A percentile compares a stretch with the other conserved stretches of the same genome.
Conservation (phyloP, 2,888 invertebrate genomes). For the Apodemia mormo region DNA sequence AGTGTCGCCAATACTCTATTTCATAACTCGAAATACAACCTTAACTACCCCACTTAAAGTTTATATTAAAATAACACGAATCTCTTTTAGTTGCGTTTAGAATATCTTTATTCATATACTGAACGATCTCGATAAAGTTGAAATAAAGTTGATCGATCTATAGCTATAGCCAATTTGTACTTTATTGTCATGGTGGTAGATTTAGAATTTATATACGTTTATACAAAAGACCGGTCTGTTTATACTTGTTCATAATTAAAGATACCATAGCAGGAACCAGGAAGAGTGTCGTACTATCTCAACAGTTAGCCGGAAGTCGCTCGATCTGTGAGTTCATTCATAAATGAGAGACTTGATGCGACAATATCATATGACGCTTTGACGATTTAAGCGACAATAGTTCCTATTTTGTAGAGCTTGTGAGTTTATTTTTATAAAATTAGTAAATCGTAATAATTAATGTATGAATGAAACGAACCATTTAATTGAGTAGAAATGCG, state of each 20-base stretch:
- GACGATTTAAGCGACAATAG: slow-evolving; percentile 51
- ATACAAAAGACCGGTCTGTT: slow-evolving; percentile 53
- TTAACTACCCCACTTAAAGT: slow-evolving; percentile 51
- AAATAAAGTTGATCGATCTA: slow-evolving; percentile 63
- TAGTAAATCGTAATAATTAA: slow-evolving; percentile 57
- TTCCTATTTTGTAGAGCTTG: slow-evolving; percentile 52
- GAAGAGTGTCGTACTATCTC: slow-evolving; percentile 82
- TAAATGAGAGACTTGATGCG: slow-evolving; percentile 68
- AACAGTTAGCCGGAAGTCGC: slow-evolving; percentile 80
- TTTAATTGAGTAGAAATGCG: slow-evolving; percentile 75
- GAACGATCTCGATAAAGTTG: slow-evolving; percentile 73
- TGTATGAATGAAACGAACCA: slow-evolving; percentile 75
- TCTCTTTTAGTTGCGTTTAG: slow-evolving; percentile 66
- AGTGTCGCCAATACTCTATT: slow-evolving; percentile 54
- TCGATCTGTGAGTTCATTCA: slow-evolving; percentile 81
- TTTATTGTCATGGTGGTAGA: slow-evolving; percentile 49
- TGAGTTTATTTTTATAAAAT: slow-evolving; percentile 55
- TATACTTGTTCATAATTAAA: slow-evolving; percentile 75
- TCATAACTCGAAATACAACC: slow-evolving; percentile 49
- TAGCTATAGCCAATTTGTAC: slow-evolving; percentile 47
- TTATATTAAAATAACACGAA: slow-evolving; percentile 47
- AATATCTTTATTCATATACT: slow-evolving; percentile 79
- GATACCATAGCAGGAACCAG: slow-evolving; percentile 81
- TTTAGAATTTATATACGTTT: slow-evolving; percentile 41
- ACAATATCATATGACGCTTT: slow-evolving; percentile 73